Evolutionary conservation across 2,797 vertebrate species (phyloP), one percentile per base, ranked within the genome.

Genomic region (Pyrocephalus nanus): DNA sequence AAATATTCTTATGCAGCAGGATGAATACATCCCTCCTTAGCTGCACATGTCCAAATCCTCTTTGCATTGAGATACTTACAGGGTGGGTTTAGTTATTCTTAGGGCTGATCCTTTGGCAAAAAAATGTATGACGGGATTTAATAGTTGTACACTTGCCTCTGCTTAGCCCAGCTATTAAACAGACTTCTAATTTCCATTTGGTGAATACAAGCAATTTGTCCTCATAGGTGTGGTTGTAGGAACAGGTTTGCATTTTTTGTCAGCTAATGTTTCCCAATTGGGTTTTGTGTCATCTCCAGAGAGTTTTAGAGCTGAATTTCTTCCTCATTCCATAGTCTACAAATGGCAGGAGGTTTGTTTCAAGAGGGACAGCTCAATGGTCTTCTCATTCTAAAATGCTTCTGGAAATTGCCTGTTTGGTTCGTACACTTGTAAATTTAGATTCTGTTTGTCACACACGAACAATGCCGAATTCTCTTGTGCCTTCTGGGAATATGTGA

Each of bases 151-250:
- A 62, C 48, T 78, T 86, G 73, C 74, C 84, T 51, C 66, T 92
- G 48, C 66, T 94, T 82, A 88, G 58, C 70, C 73, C 47, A 81
- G 85, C 92, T 90, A 81, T 94, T 95, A 94, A 90, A 94, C 86
- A 86, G 78, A 75, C 76, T 90, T 87, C 32, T 65, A 26, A 90
- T 95, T 92, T 93, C 79, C 61, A 43, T 72, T 72, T 48, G 78
- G 70, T 84, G 83, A 94, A 22, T 78, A 22, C 40, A 51, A 40
- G 78, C 83, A 38, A 54, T 88, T 93, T 84, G 86, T 78, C 79
- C 90, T 90, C 73, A 78, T 90, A 92, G 94, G 66, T 96, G 73
- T 90, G 90, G 88, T 54, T 88, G n/a, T 62, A 65, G 82, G 54
- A 95, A 78, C 43, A 36, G 43, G 79, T 80, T 93, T 74, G 53